Evolutionary conservation across 2,888 invertebrate genomes (phyloP).

Genomic region (Plebejus melissa): DNA sequence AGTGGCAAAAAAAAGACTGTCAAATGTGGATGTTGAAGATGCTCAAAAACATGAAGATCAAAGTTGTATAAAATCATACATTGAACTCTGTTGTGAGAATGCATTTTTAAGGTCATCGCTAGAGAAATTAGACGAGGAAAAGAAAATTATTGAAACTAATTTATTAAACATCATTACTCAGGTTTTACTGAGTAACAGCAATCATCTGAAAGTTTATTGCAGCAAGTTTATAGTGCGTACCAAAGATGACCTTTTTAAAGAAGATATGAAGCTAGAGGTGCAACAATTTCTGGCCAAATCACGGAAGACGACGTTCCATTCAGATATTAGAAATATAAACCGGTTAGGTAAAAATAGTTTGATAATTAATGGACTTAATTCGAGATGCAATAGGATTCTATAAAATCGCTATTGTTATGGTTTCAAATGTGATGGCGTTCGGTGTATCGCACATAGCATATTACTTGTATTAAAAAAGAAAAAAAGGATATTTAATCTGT

Average conservation of each 20-base stretch:
- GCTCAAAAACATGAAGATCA: constrained; percentile 53
- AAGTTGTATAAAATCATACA: constrained; percentile 61
- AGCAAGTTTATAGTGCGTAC: constrained; percentile 57
- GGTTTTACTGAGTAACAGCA: constrained; percentile 56
- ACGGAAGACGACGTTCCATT: constrained; percentile 15
- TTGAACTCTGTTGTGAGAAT: constrained; percentile 62
- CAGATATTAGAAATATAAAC: background rate
- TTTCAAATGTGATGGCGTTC: too few relatives aligned
- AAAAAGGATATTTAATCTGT: too few relatives aligned
- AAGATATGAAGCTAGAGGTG: constrained; percentile 56
- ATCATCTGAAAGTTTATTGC: constrained; percentile 56
- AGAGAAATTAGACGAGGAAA: constrained; percentile 53
- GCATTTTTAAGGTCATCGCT: constrained; percentile 54
- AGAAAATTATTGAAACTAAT: constrained; percentile 54
- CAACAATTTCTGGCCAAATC: constrained; percentile 50
- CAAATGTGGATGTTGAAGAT: constrained; percentile 48
- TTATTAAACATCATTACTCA: constrained; percentile 54
- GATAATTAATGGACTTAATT: background rate
- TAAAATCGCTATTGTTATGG: too few relatives aligned
- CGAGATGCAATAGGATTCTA: background rate
- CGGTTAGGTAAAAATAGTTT: background rate
- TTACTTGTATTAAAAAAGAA: too few relatives aligned
- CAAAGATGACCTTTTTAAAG: constrained; percentile 53
- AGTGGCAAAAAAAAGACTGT: constrained; percentile 55
- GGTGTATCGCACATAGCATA: too few relatives aligned